These are phyloP conservation scores for Clamator glandarius DNA, from an alignment of 2,797 vertebrate genomes.

Conservation along the genomic window DNA sequence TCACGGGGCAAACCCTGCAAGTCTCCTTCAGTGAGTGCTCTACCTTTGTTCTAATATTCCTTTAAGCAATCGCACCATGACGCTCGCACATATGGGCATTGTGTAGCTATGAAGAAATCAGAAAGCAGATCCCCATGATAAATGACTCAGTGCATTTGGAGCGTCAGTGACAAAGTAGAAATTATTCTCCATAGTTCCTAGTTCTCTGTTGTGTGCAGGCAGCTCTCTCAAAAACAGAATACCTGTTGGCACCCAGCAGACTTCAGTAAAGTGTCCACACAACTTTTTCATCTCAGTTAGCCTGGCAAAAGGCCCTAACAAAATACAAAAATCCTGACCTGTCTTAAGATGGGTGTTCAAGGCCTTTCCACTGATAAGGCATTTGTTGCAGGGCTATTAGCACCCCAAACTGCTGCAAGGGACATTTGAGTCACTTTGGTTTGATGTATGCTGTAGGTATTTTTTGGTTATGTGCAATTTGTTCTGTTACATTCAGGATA, in stretches of 20 bases:
- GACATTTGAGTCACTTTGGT: slow-evolving; percentile 55
- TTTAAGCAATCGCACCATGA: not conserved
- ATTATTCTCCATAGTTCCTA: slow-evolving; percentile 36
- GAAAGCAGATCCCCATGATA: slow-evolving; percentile 39
- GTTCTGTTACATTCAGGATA: slow-evolving; percentile 60
- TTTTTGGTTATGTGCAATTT: slow-evolving; percentile 73
- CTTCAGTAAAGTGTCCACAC: not conserved
- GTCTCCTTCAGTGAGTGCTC: not conserved
- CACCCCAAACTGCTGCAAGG: slow-evolving; percentile 12
- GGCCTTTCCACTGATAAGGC: slow-evolving; percentile 31
- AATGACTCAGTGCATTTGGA: not conserved
- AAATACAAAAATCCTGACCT: slow-evolving; percentile 8
- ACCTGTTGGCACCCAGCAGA: not conserved
- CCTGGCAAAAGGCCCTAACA: not conserved
- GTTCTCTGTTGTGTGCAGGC: not conserved
- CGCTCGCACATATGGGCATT: not conserved
- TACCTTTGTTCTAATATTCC: slow-evolving; percentile 2
- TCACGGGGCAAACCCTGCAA: not conserved
- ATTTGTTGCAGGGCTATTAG: slow-evolving; percentile 54
- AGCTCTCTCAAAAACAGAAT: not conserved
- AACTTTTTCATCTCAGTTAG: not conserved
- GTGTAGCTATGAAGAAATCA: slow-evolving; percentile 32
- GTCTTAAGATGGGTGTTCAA: slow-evolving; percentile 44
- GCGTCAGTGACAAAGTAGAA: slow-evolving; percentile 57
- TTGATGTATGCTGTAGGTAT: slow-evolving; percentile 68